Evolutionary conservation across 2,113 vertebrate species (phyloP).

Genomic region (Cynopterus brachyotis): DNA sequence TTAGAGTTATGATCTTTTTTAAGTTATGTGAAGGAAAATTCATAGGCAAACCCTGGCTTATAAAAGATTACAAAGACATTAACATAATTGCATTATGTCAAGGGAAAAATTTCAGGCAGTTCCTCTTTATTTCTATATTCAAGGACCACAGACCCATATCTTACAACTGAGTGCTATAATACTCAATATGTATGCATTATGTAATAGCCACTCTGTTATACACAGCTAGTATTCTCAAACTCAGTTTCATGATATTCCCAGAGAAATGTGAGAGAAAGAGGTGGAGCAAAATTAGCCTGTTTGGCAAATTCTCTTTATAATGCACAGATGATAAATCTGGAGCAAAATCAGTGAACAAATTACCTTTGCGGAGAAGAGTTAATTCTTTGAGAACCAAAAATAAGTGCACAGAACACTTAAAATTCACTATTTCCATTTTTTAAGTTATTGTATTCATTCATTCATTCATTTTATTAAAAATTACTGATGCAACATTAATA

Average conservation of each 20-base stretch:
- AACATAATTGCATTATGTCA: background rate
- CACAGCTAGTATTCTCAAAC: background rate
- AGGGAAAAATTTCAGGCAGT: background rate
- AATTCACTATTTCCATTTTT: background rate
- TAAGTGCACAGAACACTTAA: background rate
- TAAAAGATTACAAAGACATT: background rate
- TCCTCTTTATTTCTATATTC: background rate
- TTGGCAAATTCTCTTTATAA: background rate
- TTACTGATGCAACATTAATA: too few species aligned
- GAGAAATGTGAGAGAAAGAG: background rate
- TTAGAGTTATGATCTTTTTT: background rate
- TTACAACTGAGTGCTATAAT: background rate
- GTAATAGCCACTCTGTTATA: background rate
- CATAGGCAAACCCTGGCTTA: background rate
- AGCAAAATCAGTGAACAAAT: background rate
- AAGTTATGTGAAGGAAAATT: background rate
- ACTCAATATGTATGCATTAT: background rate
- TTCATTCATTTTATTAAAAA: too few species aligned
- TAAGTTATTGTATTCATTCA: too few species aligned
- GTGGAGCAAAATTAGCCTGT: background rate
- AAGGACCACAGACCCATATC: background rate
- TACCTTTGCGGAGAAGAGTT: accelerated
- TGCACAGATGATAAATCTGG: background rate
- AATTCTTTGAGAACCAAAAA: background rate
- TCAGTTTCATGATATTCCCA: background rate